These are phyloP conservation scores for Xanthorhoe designata DNA, from an alignment of 2,888 invertebrate species.

Conservation along the genomic window DNA sequence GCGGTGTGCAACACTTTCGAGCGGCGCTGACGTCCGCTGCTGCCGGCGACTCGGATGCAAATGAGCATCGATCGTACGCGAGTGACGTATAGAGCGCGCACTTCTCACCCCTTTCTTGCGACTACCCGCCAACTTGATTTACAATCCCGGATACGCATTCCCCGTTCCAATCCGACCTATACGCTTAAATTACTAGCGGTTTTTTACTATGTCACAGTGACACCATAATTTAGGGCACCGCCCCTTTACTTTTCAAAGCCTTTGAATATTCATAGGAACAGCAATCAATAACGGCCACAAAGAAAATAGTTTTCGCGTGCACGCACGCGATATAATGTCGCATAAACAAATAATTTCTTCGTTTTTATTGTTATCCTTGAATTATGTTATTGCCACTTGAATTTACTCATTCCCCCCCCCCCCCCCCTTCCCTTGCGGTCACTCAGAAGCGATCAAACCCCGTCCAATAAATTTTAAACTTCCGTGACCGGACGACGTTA, in stretches of 20 bases:
- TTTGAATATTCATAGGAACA: conserved; percentile 84
- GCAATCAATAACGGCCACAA: conserved; percentile 83
- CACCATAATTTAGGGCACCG: conserved; percentile 83
- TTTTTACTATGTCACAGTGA: conserved; percentile 82
- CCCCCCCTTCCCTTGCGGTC: conserved; percentile 48
- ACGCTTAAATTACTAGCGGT: conserved; percentile 74
- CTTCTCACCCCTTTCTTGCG: conserved; percentile 83
- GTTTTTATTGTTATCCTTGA: conserved; percentile 77
- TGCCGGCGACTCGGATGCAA: conserved; percentile 78
- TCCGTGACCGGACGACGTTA: conserved; percentile 81
- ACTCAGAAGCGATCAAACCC: conserved; percentile 66
- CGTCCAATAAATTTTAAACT: conserved; percentile 73
- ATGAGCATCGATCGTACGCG: conserved; percentile 80
- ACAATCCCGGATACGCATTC: conserved; percentile 79
- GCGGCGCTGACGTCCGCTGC: conserved; percentile 78
- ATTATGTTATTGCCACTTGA: conserved; percentile 66
- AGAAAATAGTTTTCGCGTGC: conserved; percentile 84
- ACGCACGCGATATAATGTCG: conserved; percentile 83
- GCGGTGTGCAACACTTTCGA: conserved; percentile 78
- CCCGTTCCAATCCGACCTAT: conserved; percentile 73
- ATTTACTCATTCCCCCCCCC: conserved; percentile 58
- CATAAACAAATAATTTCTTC: conserved; percentile 83
- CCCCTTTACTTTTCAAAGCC: conserved; percentile 80
- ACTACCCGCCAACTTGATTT: conserved; percentile 83
- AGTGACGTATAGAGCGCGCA: conserved; percentile 79